Conservation (phyloP, 2,888 invertebrate species). For the Timema podura region DNA sequence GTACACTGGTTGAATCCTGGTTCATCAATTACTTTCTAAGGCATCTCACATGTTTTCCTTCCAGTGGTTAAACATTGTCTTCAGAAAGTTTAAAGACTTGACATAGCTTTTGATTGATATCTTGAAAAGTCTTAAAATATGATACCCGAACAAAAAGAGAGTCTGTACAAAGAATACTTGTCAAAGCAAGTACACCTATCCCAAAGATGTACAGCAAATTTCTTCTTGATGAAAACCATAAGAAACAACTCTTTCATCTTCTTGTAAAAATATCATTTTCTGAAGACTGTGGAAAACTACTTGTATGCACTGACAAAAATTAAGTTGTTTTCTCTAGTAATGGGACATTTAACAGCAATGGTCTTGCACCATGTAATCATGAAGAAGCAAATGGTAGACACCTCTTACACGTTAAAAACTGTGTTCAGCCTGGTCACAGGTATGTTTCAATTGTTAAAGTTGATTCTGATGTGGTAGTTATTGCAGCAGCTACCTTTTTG, state of each 20-base stretch:
- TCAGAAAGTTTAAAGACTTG: conserved; percentile 8
- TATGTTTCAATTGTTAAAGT: conserved; percentile 6
- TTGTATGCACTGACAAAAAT: conserved; percentile 6
- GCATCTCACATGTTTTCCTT: conserved; percentile 2
- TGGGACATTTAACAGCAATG: neutral
- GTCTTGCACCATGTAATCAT: conserved; percentile 12
- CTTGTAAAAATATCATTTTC: neutral
- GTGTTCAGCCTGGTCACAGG: neutral
- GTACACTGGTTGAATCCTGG: neutral
- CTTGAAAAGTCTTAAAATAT: neutral
- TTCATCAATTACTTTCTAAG: conserved; percentile 1
- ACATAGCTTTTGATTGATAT: conserved; percentile 7
- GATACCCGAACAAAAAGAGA: conserved; percentile 7
- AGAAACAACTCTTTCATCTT: conserved; percentile 4
- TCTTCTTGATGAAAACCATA: conserved; percentile 10
- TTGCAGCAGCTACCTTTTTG: conserved; percentile 12
- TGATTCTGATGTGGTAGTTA: conserved; percentile 5
- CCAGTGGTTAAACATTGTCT: conserved; percentile 4
- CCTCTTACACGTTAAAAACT: conserved; percentile 1
- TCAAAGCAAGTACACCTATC: neutral
- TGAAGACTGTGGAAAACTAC: neutral
- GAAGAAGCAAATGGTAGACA: neutral
- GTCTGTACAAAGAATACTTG: neutral
- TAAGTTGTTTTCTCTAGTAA: conserved; percentile 2
- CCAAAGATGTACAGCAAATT: conserved; percentile 1